Conservation (phyloP, 2,888 invertebrate genomes). For the Acleris sparsana region DNA sequence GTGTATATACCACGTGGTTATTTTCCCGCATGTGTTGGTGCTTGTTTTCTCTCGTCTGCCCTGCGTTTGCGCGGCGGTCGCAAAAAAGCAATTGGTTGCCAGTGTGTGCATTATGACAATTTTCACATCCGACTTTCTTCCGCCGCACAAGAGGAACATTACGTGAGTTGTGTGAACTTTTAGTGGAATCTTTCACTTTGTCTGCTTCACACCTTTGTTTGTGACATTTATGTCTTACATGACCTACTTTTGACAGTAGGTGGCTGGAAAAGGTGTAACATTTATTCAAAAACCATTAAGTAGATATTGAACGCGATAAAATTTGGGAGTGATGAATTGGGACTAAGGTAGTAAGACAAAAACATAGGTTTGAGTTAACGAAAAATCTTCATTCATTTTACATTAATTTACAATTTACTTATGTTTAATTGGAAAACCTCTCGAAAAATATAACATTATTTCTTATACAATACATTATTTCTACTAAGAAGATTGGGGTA, state of each 20-base stretch:
- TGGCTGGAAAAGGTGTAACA: slow-evolving; percentile 43
- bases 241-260: slow-evolving; percentile 44
- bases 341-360: slow-evolving; percentile 37
- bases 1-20: slow-evolving; percentile 43
- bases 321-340: neutral
- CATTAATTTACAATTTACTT: slow-evolving; percentile 81
- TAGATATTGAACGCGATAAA: slow-evolving; percentile 1
- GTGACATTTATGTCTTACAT: slow-evolving; percentile 55
- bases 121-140: slow-evolving; percentile 83
- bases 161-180: slow-evolving; percentile 54
- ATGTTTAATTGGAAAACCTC: slow-evolving; percentile 65
- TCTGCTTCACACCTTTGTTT: slow-evolving; percentile 72
- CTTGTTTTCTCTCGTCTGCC: slow-evolving; percentile 60
- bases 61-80: slow-evolving; percentile 48
- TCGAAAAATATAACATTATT: slow-evolving; percentile 74
- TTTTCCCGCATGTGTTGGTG: slow-evolving; percentile 42
- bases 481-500: slow-evolving; percentile 41
- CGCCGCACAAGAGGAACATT: slow-evolving; percentile 41
- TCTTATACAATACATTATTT: slow-evolving; percentile 58
- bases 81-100: slow-evolving; percentile 66
- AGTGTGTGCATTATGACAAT: slow-evolving; percentile 72
- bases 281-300: too few relatives aligned
- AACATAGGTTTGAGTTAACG: slow-evolving; percentile 66
- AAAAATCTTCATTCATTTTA: slow-evolving; percentile 81
- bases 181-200: slow-evolving; percentile 56